A percentile compares a stretch with the other conserved stretches of the same genome.
Conservation (phyloP, 2,797 vertebrate species). For the Diceros bicornis region DNA sequence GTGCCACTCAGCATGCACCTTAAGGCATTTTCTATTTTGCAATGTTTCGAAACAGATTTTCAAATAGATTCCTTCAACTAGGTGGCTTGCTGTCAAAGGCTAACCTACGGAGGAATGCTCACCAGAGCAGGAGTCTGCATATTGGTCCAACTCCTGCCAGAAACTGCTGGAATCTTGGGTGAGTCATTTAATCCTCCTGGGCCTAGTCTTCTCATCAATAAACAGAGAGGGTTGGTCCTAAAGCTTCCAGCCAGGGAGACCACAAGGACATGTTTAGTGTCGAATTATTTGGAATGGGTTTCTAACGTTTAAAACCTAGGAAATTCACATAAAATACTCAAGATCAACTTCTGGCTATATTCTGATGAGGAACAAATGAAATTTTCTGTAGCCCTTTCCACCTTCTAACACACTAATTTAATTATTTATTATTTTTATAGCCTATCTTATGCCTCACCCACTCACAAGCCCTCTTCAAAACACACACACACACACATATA, state of each 20-base stretch:
- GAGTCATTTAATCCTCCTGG: neutral
- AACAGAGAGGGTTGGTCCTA: neutral
- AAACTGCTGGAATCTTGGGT: neutral
- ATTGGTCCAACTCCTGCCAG: neutral
- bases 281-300: neutral
- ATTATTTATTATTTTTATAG: neutral
- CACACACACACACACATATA: neutral
- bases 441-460: neutral
- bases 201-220: neutral
- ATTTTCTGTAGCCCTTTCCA: neutral
- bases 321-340: constrained; percentile 11
- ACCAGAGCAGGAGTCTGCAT: neutral
- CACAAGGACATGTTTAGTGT: neutral
- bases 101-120: neutral
- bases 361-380: neutral
- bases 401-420: neutral
- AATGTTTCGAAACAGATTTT: neutral
- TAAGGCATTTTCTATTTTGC: neutral
- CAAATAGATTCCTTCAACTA: neutral
- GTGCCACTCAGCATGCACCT: neutral
- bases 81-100: neutral
- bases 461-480: neutral
- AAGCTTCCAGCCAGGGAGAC: neutral
- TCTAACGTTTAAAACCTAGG: constrained; percentile 31
- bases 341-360: neutral